Evolutionary conservation across 2,113 vertebrate species (phyloP).

Genomic region (Ailuropoda melanoleuca): DNA sequence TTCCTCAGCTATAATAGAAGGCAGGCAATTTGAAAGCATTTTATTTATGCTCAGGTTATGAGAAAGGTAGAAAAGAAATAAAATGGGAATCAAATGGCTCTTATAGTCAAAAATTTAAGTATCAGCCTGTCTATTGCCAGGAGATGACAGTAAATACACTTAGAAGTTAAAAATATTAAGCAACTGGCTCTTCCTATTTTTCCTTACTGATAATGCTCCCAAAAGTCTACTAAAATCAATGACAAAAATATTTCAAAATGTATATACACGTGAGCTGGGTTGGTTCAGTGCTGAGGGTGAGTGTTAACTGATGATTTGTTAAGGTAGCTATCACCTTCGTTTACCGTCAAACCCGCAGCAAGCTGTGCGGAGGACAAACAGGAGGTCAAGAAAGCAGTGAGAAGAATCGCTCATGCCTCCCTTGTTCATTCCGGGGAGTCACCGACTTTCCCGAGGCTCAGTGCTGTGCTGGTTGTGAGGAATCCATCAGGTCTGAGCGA

Average conservation of each 20-base stretch:
- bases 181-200: constrained; percentile 60
- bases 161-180: constrained; percentile 69
- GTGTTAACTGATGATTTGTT: not conserved
- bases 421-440: not conserved
- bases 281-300: not conserved
- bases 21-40: not conserved
- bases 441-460: not conserved
- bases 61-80: not conserved
- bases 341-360: not conserved
- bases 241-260: not conserved
- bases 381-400: not conserved
- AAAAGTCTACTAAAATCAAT: not conserved
- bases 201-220: constrained; percentile 52
- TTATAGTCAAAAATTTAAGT: constrained; percentile 46
- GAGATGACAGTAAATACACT: constrained; percentile 68
- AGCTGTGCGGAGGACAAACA: not conserved
- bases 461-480: not conserved
- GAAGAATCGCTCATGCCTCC: not conserved
- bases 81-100: not conserved
- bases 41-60: not conserved
- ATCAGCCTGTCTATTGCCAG: constrained; percentile 67
- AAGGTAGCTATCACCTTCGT: not conserved
- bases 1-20: not conserved
- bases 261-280: not conserved
- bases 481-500: not conserved